Conservation (phyloP, 2,888 invertebrate species). For the Cerceris rybyensis region DNA sequence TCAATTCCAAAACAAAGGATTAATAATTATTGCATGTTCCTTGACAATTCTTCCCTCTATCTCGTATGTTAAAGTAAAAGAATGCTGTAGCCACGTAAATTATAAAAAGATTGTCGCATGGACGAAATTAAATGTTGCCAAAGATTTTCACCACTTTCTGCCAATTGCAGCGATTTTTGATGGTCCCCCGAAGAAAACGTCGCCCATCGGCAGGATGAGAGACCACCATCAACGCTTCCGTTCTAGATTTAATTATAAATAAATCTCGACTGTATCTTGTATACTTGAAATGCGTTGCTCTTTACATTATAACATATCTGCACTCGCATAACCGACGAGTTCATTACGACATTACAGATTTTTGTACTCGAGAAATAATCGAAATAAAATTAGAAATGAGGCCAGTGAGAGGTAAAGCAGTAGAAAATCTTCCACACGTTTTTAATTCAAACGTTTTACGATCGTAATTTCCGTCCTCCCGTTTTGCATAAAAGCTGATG, state of each 20-base stretch:
- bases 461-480: constrained; percentile 1
- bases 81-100: no score
- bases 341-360: neutral
- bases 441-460: neutral
- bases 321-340: neutral
- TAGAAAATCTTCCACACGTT: constrained; percentile 6
- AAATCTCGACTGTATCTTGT: neutral
- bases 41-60: no score
- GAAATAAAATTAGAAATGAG: neutral
- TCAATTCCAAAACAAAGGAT: no score
- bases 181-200: constrained; percentile 17
- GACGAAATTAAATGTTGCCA: neutral
- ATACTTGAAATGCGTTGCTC: constrained; percentile 7
- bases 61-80: no score
- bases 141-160: constrained; percentile 15
- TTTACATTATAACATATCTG: neutral
- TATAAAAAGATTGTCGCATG: no score
- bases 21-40: no score
- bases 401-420: neutral
- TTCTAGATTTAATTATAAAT: constrained; percentile 30
- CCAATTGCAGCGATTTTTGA: constrained; percentile 44
- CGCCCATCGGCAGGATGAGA: constrained; percentile 8
- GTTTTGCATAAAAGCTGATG: constrained; percentile 40
- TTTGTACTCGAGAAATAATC: neutral
- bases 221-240: constrained; percentile 15